A percentile compares a stretch with the other conserved stretches of the same genome.
These are phyloP conservation scores for Anarhynchus alexandrinus DNA, from an alignment of 2,113 vertebrate species.

Conservation along the genomic window DNA sequence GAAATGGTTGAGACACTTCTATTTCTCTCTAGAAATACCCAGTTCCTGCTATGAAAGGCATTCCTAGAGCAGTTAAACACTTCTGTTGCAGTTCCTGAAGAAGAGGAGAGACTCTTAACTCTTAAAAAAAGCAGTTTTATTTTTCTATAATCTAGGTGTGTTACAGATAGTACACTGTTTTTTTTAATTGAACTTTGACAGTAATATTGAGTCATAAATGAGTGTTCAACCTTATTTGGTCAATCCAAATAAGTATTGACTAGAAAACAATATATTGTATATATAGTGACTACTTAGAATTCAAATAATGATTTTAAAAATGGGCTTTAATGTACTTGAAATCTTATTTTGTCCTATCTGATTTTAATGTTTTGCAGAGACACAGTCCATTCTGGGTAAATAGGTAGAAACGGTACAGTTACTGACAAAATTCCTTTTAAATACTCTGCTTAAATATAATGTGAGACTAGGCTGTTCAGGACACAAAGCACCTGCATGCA, in stretches of 20 bases:
- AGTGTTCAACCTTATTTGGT: constrained; percentile 29
- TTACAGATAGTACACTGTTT: not conserved
- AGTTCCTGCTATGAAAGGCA: constrained; percentile 9
- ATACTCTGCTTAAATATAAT: not conserved
- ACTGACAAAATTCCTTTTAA: not conserved
- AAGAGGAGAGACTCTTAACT: not conserved
- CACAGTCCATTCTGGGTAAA: not conserved
- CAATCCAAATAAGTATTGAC: not conserved
- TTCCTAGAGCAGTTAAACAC: constrained; percentile 7
- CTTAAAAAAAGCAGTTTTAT: constrained; percentile 10
- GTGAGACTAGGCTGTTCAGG: not conserved
- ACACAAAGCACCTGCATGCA: not conserved
- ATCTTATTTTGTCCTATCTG: constrained; percentile 10
- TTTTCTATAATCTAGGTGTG: not conserved
- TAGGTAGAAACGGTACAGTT: not conserved
- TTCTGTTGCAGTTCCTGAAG: not conserved
- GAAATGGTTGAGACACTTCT: not conserved
- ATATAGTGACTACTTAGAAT: constrained; percentile 20
- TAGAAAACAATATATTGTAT: not conserved
- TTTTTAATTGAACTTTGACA: not conserved
- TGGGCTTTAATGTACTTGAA: not conserved
- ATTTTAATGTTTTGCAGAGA: constrained; percentile 9
- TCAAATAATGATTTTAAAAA: constrained; percentile 5
- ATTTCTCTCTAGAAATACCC: not conserved
- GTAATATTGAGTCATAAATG: not conserved